Percentiles rank a stretch among this genome's conserved stretches.
These are phyloP conservation scores for Drosophila elegans DNA, from an alignment of 1,140 invertebrate genomes.

Conservation along the genomic window DNA sequence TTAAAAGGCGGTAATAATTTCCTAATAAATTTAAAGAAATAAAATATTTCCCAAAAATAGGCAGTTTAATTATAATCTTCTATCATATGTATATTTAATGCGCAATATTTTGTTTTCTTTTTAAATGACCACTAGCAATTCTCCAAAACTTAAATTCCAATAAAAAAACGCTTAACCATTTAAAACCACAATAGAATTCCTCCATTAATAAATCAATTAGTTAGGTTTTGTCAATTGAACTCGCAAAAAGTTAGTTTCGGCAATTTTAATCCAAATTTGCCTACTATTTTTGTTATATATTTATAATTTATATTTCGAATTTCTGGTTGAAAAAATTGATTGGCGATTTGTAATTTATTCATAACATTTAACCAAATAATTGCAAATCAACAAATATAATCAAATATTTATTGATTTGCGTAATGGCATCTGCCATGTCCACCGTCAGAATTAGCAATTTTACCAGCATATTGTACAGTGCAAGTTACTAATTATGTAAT, in stretches of 20 bases:
- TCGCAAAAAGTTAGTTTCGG: slow-evolving; percentile 1
- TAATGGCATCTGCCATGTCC: slow-evolving; percentile 57
- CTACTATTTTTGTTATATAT: slow-evolving; percentile 8
- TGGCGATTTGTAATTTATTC: slow-evolving; percentile 59
- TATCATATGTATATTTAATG: no score
- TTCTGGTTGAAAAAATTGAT: slow-evolving; percentile 27
- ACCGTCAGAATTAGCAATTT: slow-evolving; percentile 15
- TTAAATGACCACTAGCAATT: no score
- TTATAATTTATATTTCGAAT: slow-evolving; percentile 16
- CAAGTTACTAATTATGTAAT: slow-evolving; percentile 63
- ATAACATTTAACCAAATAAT: slow-evolving; percentile 56
- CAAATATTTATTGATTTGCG: slow-evolving; percentile 77
- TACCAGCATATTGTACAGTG: slow-evolving; percentile 22
- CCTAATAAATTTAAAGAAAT: no score
- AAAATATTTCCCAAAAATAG: no score
- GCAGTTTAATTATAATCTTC: no score
- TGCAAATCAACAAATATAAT: slow-evolving; percentile 80
- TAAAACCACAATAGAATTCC: not conserved
- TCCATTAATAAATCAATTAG: not conserved
- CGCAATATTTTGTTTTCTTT: no score
- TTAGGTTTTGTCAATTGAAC: not conserved
- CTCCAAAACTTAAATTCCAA: not conserved
- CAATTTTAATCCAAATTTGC: slow-evolving; percentile 5
- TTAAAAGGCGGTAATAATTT: no score
- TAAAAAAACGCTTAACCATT: not conserved